These are phyloP conservation scores for Neosilurus hyrtlii DNA, from an alignment of 2,797 vertebrate species.

Conservation along the genomic window DNA sequence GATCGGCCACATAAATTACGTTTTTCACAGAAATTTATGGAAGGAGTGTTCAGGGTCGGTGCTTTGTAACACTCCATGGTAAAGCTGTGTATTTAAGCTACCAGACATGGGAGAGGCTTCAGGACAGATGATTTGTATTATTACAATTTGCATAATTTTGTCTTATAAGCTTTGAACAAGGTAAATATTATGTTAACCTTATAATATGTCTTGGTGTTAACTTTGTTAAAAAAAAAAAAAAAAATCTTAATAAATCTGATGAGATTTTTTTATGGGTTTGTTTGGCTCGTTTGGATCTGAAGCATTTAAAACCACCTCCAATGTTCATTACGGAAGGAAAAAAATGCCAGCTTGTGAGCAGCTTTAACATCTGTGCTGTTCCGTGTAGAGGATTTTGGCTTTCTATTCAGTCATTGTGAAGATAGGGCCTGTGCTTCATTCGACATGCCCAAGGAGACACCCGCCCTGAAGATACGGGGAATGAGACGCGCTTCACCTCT, in stretches of 20 bases:
- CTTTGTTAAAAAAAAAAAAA: neutral
- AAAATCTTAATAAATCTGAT: neutral
- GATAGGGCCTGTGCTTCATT: constrained; percentile 35
- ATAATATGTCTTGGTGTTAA: neutral
- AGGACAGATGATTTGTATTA: neutral
- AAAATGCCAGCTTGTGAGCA: neutral
- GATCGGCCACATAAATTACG: neutral
- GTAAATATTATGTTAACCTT: neutral
- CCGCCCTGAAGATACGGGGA: constrained; percentile 26
- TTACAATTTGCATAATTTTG: neutral
- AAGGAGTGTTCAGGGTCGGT: no score
- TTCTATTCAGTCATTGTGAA: constrained; percentile 34
- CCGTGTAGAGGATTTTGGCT: constrained; percentile 25
- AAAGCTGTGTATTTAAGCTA: no score
- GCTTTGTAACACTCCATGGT: no score
- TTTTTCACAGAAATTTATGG: no score
- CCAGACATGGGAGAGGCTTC: neutral
- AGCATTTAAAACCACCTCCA: neutral
- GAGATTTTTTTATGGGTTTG: neutral
- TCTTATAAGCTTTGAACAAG: neutral
- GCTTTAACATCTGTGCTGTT: constrained; percentile 33
- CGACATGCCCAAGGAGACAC: constrained; percentile 41
- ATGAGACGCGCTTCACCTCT: constrained; percentile 32
- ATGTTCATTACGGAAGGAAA: neutral
- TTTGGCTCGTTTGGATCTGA: neutral